Percentiles rank a stretch among this genome's conserved stretches.
These are phyloP conservation scores for Selenia dentaria DNA, from an alignment of 2,888 invertebrate genomes.

Conservation along the genomic window DNA sequence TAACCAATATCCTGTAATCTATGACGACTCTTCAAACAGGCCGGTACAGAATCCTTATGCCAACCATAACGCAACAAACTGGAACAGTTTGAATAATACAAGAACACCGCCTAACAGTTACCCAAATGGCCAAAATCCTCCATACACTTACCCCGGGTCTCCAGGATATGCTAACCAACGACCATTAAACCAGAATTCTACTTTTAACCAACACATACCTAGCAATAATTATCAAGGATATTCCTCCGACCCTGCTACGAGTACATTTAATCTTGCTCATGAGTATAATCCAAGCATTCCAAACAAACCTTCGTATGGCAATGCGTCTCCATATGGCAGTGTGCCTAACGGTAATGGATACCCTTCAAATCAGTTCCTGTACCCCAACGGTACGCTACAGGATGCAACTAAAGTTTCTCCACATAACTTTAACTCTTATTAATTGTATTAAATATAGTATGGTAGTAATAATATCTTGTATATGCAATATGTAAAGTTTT, in stretches of 20 bases:
- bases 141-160: constrained; percentile 20
- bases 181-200: constrained; percentile 11
- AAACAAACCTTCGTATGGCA: constrained; percentile 22
- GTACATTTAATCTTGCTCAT: constrained; percentile 27
- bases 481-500: too few relatives aligned
- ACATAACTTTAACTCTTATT: constrained; percentile 42
- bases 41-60: constrained; percentile 18
- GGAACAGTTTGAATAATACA: constrained; percentile 21
- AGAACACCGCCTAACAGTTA: constrained; percentile 22
- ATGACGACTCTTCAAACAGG: constrained; percentile 15
- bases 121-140: constrained; percentile 21
- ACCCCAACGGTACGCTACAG: constrained; percentile 33
- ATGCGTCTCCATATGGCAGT: constrained; percentile 23
- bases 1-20: constrained; percentile 20
- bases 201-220: constrained; percentile 18
- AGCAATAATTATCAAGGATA: constrained; percentile 15
- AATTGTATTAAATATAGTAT: too few relatives aligned
- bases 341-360: constrained; percentile 26
- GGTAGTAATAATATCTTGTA: too few relatives aligned
- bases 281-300: constrained; percentile 36
- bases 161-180: constrained; percentile 25
- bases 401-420: constrained; percentile 46
- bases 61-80: constrained; percentile 13
- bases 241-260: constrained; percentile 12
- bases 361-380: constrained; percentile 20